Conservation (phyloP, 1,140 invertebrate genomes). For the Nebria ingens region DNA sequence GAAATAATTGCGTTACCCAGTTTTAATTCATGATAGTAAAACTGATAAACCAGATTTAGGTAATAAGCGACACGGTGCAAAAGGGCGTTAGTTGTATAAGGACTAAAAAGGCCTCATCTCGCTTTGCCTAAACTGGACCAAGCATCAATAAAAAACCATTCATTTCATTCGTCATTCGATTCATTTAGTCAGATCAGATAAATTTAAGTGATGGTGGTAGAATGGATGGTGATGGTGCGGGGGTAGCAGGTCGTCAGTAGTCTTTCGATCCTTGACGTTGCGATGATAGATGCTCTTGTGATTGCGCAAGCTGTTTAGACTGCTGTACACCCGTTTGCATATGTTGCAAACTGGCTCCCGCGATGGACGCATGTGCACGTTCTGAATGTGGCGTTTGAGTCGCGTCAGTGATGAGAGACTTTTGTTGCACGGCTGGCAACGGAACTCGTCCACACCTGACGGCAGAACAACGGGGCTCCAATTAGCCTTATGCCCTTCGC, state of each 20-base stretch:
- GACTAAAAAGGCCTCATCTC: too few relatives aligned
- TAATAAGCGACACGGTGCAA: too few relatives aligned
- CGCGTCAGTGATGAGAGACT: slow-evolving; percentile 71
- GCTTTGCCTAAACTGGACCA: too few relatives aligned
- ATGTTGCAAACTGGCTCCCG: slow-evolving; percentile 79
- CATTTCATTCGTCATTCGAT: background rate
- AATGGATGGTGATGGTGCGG: slow-evolving; percentile 4
- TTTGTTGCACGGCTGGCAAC: slow-evolving; percentile 81
- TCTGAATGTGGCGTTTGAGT: slow-evolving; percentile 76
- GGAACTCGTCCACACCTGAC: slow-evolving; percentile 60
- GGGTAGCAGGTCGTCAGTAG: slow-evolving; percentile 19
- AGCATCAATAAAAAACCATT: too few relatives aligned
- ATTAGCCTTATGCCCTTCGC: slow-evolving; percentile 19
- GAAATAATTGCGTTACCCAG: too few relatives aligned
- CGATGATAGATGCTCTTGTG: slow-evolving; percentile 84
- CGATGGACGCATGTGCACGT: slow-evolving; percentile 74
- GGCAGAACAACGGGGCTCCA: slow-evolving; percentile 25
- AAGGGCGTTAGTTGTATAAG: too few relatives aligned
- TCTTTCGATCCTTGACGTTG: slow-evolving; percentile 42
- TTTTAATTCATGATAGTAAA: too few relatives aligned
- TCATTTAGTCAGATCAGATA: background rate
- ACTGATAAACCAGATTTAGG: too few relatives aligned
- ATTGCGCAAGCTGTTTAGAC: slow-evolving; percentile 74
- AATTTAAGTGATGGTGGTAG: background rate
- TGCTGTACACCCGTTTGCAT: slow-evolving; percentile 78